Base-by-base conservation (phyloP, 2,888 invertebrate genomes). In the Leucoma salicis region DNA sequence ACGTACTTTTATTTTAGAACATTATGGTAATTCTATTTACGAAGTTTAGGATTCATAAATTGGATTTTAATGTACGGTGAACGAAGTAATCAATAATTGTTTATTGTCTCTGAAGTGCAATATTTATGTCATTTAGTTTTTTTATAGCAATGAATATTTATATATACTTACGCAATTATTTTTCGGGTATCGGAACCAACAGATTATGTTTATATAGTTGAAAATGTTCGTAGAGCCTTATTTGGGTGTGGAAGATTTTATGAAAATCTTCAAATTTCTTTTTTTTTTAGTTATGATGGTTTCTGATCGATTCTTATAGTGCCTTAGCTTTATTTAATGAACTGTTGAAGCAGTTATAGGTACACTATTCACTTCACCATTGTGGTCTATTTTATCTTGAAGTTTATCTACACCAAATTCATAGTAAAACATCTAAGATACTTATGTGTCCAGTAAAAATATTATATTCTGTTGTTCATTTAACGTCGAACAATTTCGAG, bases 271-370 rank as follows among this genome's bases (percentile, higher is more conserved):
- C n/a, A n/a, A n/a, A n/a, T n/a, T n/a, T n/a, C n/a, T n/a, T n/a
- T n/a, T n/a, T n/a, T n/a, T n/a, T n/a, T n/a, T n/a, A n/a, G n/a
- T n/a, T n/a, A n/a, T n/a, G n/a, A n/a, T n/a, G n/a, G n/a, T n/a
- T n/a, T n/a, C n/a, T n/a, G n/a, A n/a, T n/a, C n/a, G n/a, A 21
- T 21, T 39, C 50, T 61, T 48, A 57, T 53, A 62, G 74, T 74
- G 74, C 74, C 74, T 74, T 74, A 73, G 46, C 49, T 42, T 61
- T 39, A 44, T 56, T 52, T 49, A 4, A 8, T 21, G 21, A 3
- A 21, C 7, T 21, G 8, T 21, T 6, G 8, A 21, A 4, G 6
- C 21, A 4, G 6, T 2, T 21, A 21, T 8, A 4, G 6, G 21
- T 2, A 21, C 2, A 2, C 1, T 8, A 21, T 6, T 8, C 7